phyloP scores from a whole-genome alignment of 37 sponge, comb jelly and placozoan genomes.

The Cladorhizidae sp. region DNA sequence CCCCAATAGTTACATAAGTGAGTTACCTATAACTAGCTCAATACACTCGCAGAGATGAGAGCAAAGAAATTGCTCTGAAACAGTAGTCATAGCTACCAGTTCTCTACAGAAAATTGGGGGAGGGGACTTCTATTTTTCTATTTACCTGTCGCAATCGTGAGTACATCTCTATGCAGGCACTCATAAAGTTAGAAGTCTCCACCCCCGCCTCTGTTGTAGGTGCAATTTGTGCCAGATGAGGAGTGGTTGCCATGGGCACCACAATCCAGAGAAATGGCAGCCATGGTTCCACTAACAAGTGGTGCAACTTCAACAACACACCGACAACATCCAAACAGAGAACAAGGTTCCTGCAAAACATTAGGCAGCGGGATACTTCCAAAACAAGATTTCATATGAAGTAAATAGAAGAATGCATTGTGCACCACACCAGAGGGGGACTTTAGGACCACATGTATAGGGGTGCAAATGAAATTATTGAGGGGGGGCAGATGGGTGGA shows the following conservation, averaged over 20 bases:
- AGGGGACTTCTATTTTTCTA: not conserved
- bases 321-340: not conserved
- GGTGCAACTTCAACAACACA: slow-evolving; percentile 22
- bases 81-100: too few species aligned
- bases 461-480: too few species aligned
- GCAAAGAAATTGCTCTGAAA: too few species aligned
- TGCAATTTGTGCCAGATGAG: not conserved
- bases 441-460: too few species aligned
- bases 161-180: slow-evolving; percentile 23
- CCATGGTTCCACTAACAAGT: slow-evolving; percentile 41
- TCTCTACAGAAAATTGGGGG: too few species aligned
- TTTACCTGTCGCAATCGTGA: slow-evolving; percentile 50
- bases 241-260: not conserved
- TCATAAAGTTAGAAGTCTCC: not conserved
- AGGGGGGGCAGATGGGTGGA: too few species aligned
- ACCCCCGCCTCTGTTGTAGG: not conserved
- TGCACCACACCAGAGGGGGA: too few species aligned
- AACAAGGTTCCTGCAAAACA: not conserved
- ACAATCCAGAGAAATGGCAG: slow-evolving; percentile 20
- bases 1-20: too few species aligned
- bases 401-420: too few species aligned
- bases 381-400: not conserved
- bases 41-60: too few species aligned
- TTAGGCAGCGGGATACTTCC: not conserved
- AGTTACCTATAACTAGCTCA: too few species aligned